phyloP scores from a whole-genome alignment of 2,797 vertebrate species.

The Kryptolebias ocellatus region DNA sequence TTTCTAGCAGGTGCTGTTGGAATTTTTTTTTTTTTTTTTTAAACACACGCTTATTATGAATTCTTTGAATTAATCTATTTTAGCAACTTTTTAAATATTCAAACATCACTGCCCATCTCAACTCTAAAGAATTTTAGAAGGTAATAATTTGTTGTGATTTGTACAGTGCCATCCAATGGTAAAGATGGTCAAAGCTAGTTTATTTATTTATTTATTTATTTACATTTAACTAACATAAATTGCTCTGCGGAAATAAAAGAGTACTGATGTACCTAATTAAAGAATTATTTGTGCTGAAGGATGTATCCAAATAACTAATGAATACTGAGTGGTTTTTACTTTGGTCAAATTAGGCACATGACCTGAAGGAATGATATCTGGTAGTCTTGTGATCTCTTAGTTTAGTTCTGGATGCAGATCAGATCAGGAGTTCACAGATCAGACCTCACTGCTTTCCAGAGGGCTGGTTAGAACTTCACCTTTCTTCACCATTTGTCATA shows the following conservation, averaged over 20 bases:
- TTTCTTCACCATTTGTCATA: background rate
- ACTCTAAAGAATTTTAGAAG: too few relatives aligned
- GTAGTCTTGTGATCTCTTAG: constrained; percentile 11
- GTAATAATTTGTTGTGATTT: too few relatives aligned
- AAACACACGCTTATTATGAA: too few relatives aligned
- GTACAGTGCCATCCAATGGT: too few relatives aligned
- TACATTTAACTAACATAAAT: background rate
- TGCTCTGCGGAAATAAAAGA: too few relatives aligned
- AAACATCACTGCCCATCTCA: too few relatives aligned
- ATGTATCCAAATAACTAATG: background rate
- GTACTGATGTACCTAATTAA: background rate
- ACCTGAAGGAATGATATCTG: background rate
- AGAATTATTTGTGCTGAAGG: background rate
- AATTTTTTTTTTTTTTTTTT: too few relatives aligned
- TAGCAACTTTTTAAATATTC: too few relatives aligned
- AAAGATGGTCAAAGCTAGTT: too few relatives aligned
- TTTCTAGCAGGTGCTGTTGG: too few relatives aligned
- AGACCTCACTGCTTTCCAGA: background rate
- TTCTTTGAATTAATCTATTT: too few relatives aligned
- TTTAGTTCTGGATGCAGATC: constrained; percentile 3
- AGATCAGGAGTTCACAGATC: constrained; percentile 1
- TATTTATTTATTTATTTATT: too few relatives aligned
- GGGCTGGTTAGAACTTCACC: background rate
- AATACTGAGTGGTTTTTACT: background rate
- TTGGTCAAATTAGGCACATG: background rate